phyloP scores from a whole-genome alignment of 2,797 vertebrate species.

The Xyrichtys novacula region DNA sequence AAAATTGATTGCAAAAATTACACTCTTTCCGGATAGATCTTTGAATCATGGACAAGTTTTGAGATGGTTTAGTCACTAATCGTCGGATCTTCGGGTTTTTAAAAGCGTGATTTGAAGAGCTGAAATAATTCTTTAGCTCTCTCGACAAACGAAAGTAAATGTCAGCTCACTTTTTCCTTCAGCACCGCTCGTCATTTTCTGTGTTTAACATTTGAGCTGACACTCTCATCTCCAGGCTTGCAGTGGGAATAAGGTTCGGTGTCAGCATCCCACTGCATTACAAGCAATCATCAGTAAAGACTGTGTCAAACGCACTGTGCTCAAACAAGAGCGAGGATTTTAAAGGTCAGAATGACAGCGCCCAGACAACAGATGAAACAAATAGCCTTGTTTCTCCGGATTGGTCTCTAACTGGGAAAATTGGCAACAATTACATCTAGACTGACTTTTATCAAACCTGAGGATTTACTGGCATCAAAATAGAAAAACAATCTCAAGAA shows the following conservation, averaged over 20 bases:
- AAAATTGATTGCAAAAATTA: no score
- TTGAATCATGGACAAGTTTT: no score
- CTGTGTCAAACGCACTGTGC: slow-evolving; percentile 39
- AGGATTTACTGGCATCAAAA: slow-evolving; percentile 43
- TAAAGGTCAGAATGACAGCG: slow-evolving; percentile 63
- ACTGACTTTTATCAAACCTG: slow-evolving; percentile 50
- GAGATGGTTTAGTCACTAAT: no score
- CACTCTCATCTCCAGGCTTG: not conserved
- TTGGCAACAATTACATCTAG: slow-evolving; percentile 59
- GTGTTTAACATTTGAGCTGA: slow-evolving; percentile 17
- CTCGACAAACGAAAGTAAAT: slow-evolving; percentile 26
- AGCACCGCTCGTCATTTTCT: slow-evolving; percentile 12
- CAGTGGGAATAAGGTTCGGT: slow-evolving; percentile 17
- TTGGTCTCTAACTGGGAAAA: slow-evolving; percentile 58
- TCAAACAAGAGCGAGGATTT: slow-evolving; percentile 43
- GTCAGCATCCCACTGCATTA: slow-evolving; percentile 35
- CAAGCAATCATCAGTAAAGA: slow-evolving; percentile 42
- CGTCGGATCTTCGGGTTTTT: no score
- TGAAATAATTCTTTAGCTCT: not conserved
- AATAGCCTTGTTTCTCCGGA: slow-evolving; percentile 46
- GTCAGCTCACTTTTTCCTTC: slow-evolving; percentile 19
- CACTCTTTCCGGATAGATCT: no score
- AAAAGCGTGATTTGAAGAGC: no score
- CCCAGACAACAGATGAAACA: slow-evolving; percentile 46
- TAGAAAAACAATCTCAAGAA: slow-evolving; percentile 27